A percentile compares a stretch with the other conserved stretches of the same genome.
Conservation (phyloP, 2,113 vertebrate species). For the Trematomus loennbergii region DNA sequence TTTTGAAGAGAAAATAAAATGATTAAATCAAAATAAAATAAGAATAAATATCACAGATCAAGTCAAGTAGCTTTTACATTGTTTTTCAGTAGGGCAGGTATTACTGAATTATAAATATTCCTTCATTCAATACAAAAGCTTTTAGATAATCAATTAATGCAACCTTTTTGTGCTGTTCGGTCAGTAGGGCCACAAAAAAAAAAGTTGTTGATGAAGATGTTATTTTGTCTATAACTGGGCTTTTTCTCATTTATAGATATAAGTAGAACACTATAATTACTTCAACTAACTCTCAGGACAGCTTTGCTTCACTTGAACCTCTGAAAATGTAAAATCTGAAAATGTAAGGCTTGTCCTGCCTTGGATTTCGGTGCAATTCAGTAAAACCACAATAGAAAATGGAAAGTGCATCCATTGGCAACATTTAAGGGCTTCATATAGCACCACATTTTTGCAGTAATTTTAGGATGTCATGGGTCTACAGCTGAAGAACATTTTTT, state of each 20-base stretch:
- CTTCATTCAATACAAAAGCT: neutral
- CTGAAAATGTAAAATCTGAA: neutral
- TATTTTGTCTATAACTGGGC: no score
- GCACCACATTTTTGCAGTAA: neutral
- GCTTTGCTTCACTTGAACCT: neutral
- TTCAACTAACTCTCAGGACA: neutral
- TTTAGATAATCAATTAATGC: neutral
- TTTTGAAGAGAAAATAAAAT: neutral
- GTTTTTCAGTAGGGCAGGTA: neutral
- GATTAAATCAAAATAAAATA: neutral
- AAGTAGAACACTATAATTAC: no score
- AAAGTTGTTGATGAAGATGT: no score
- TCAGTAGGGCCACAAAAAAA: no score
- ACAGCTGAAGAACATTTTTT: neutral
- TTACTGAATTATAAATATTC: neutral
- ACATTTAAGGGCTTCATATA: neutral
- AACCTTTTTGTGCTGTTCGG: neutral
- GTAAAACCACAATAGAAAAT: neutral
- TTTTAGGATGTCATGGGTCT: neutral
- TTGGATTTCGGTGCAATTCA: neutral
- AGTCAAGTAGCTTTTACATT: neutral
- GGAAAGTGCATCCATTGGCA: neutral
- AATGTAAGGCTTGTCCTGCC: neutral
- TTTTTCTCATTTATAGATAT: no score
- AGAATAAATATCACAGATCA: neutral